phyloP scores from a whole-genome alignment of 2,797 vertebrate species.

The Leontocebus nigricollis region DNA sequence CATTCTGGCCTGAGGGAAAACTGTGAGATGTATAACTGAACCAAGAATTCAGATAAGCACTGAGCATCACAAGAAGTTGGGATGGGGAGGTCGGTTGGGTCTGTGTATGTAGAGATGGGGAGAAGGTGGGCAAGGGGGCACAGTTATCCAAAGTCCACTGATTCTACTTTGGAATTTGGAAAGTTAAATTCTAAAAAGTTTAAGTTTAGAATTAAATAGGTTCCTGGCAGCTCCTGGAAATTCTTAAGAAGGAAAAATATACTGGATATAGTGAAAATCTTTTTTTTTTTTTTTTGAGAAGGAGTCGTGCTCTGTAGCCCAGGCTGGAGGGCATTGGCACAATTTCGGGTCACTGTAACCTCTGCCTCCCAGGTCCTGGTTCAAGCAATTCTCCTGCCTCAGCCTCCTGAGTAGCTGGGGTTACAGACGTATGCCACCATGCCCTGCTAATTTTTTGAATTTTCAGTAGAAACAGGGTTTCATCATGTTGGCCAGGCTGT shows the following conservation, averaged over 20 bases:
- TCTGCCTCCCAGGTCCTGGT: too few species aligned
- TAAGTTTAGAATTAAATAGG: background rate
- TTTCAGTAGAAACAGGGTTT: too few species aligned
- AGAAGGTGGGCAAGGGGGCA: background rate
- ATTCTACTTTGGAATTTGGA: background rate
- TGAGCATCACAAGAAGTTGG: background rate
- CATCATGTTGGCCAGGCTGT: too few species aligned
- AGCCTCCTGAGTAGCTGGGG: too few species aligned
- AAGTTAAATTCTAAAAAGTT: background rate
- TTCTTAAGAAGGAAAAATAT: background rate
- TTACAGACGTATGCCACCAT: too few species aligned
- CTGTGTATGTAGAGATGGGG: fast-evolving
- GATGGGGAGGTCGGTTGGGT: background rate
- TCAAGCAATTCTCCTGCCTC: too few species aligned
- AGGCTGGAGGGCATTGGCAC: too few species aligned
- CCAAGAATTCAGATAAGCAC: background rate
- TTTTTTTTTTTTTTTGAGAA: too few species aligned
- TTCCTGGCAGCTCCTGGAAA: background rate
- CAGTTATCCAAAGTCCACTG: background rate
- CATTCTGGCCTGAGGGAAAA: background rate
- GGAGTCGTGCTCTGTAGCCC: too few species aligned
- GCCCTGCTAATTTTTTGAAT: too few species aligned
- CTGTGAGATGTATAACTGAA: background rate
- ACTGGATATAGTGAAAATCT: background rate
- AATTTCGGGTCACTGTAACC: too few species aligned